These are phyloP conservation scores for Opisthograptis luteolata DNA, from an alignment of 2,888 invertebrate species.

Conservation along the genomic window DNA sequence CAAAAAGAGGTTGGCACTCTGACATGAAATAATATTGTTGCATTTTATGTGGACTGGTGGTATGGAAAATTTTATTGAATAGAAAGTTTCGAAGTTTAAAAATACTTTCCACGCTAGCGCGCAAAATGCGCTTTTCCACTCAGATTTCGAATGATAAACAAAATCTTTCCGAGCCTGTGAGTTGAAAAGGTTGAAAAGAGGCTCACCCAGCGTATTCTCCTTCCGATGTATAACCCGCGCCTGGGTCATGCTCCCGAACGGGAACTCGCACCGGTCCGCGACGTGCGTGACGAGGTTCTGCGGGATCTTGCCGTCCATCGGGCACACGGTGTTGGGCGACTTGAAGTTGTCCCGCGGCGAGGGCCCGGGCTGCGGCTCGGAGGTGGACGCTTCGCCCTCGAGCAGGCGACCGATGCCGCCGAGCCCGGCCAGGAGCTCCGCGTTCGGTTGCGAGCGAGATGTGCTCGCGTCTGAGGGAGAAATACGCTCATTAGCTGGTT, in stretches of 20 bases:
- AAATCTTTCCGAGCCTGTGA: no score
- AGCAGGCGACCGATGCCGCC: slow-evolving; percentile 71
- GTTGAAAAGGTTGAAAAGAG: neutral
- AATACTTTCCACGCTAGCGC: no score
- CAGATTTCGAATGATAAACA: no score
- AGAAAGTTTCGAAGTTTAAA: no score
- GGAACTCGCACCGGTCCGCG: slow-evolving; percentile 87
- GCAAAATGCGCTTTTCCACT: no score
- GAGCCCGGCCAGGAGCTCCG: slow-evolving; percentile 68
- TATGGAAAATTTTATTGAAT: no score
- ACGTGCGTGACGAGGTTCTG: slow-evolving; percentile 82
- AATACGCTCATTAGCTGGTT: no score
- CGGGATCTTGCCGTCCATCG: slow-evolving; percentile 90
- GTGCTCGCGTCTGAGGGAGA: slow-evolving; percentile 62
- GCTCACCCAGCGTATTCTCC: slow-evolving; percentile 82
- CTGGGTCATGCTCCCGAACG: slow-evolving; percentile 96
- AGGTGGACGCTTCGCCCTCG: slow-evolving; percentile 45
- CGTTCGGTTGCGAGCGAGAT: slow-evolving; percentile 60
- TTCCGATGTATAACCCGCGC: slow-evolving; percentile 93
- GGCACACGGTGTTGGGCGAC: slow-evolving; percentile 95
- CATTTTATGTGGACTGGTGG: no score
- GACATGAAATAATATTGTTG: no score
- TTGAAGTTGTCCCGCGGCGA: slow-evolving; percentile 84
- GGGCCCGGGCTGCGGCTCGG: slow-evolving; percentile 45
- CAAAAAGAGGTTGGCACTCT: no score